Base-by-base conservation (phyloP, 2,888 invertebrate genomes). In the Drosophila pseudotalamancana region DNA sequence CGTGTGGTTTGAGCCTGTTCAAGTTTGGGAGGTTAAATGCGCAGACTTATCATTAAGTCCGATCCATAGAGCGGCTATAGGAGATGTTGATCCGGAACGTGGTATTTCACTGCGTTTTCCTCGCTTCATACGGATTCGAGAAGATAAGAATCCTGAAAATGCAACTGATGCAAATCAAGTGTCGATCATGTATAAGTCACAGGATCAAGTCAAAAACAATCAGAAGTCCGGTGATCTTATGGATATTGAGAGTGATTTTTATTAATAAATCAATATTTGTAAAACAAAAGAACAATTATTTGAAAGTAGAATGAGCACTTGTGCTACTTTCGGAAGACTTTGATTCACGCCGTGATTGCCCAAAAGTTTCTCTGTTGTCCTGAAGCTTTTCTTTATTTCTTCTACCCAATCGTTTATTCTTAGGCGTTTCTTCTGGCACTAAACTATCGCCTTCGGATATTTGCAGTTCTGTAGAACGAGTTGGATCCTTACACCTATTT, bases 11-110 rank as follows among this genome's bases (percentile, higher is more conserved):
- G 94, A 95, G 72, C 94, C 97, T 3, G 94, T 94, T 12, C 94
- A 95, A 91, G 98, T 99, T 57, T 98, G 98, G 98, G 99, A 99
- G 93, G 94, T 99, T 54, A 98, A 98, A 90, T 98, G 98, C 91
- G 99, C 99, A 0, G 99, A 99, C 93, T 93, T 99, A 59, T 99
- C 99, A 5, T 93, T 99, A 43, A 99, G 99, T 27, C 99, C 99
- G 12, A 95, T 96, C 46, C 98, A 99, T 91, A 94, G 93, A 89
- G 99, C 99, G 45, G 99, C 96, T 0, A 91, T 94, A 40, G 97
- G 97, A 46, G 94, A 97, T 88, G 96, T 97, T 37, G 97, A 98
- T 92, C 93, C 95, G 1, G 96, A 96, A 86, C 96, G 96, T 88
- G 99, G 99, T 18, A 96, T 99, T 87, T 99, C 99, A 2, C 92